phyloP scores from a whole-genome alignment of 2,888 invertebrate genomes.

The Orthonychiurus folsomi region DNA sequence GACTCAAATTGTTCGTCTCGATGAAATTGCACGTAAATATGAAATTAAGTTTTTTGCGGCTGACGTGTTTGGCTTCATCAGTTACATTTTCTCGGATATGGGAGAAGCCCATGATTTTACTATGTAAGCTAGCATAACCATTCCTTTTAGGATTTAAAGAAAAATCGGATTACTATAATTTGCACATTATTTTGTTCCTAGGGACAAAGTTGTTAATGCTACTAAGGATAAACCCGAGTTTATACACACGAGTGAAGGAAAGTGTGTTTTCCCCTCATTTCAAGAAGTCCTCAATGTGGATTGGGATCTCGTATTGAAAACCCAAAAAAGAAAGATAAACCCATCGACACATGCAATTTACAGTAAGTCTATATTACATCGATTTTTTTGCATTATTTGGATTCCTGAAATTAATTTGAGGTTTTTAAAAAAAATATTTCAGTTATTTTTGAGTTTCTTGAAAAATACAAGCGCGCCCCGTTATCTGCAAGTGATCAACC shows the following conservation, averaged over 20 bases:
- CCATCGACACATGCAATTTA: background rate
- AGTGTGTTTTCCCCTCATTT: slow-evolving; percentile 39
- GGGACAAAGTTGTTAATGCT: background rate
- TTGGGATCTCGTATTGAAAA: background rate
- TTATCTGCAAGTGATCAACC: slow-evolving; percentile 56
- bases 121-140: too few relatives aligned
- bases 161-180: background rate
- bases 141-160: background rate
- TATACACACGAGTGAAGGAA: background rate
- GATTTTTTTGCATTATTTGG: too few relatives aligned
- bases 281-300: slow-evolving; percentile 42
- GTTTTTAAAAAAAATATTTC: too few relatives aligned
- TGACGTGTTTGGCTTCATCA: slow-evolving; percentile 88
- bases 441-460: slow-evolving; percentile 64
- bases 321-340: background rate
- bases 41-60: slow-evolving; percentile 78
- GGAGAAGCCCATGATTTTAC: slow-evolving; percentile 68
- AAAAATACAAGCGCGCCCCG: slow-evolving; percentile 62
- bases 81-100: slow-evolving; percentile 82
- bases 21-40: slow-evolving; percentile 62
- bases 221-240: background rate
- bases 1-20: slow-evolving; percentile 62
- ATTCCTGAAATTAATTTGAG: background rate
- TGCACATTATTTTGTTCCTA: background rate
- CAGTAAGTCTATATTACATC: background rate